Evolutionary conservation across 2,797 vertebrate genomes (phyloP), one percentile per base, ranked within the genome.

Genomic region (Neosilurus hyrtlii): DNA sequence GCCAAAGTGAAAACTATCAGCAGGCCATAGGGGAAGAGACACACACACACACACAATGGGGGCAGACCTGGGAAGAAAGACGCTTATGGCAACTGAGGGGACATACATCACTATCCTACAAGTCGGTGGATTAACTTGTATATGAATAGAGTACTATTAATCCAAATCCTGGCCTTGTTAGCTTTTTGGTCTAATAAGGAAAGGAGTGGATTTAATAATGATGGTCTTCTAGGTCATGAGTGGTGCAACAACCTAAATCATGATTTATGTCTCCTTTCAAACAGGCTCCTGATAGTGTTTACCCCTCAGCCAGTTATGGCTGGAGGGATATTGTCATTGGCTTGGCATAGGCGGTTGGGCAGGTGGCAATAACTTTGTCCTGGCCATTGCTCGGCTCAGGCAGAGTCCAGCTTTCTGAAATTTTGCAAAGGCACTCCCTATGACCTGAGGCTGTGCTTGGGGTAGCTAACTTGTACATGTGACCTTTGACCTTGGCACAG

Each of bases 1-100:
- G 88, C 86, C 87, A 91, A 87, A 90, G 84, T 88, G 88, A 91
- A 92, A 92, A 91, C 85, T 86, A 90, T 90, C 90, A 89, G 90
- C 76, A 68, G 70, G 85, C 80, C 75, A 66, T 85, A 86, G 81
- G 84, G 86, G 74, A 83, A 79, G 73, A 79, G 83, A 86, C 16
- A 24, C 77, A 82, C 59, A 84, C 80, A 9, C 63, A 79, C 63
- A 73, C 54, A 85, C 77, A 79, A 56, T 56, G 6, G 70, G 68
- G 24, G 59, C 68, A 71, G 71, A 85, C 65, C 52, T 68, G 62
- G 71, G 67, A 83, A 35, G 54, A 83, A 18, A 76, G 61, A 49
- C 59, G 24, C 24, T 51, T 62, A 66, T n/a, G 20, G 63, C 20
- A 57, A 63, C 52, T 52, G 24, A 54, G 59, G n/a, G 35, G 73